Percentiles rank a stretch among this genome's conserved stretches.
These are phyloP conservation scores for Tapera naevia DNA, from an alignment of 2,797 vertebrate species.

Conservation along the genomic window DNA sequence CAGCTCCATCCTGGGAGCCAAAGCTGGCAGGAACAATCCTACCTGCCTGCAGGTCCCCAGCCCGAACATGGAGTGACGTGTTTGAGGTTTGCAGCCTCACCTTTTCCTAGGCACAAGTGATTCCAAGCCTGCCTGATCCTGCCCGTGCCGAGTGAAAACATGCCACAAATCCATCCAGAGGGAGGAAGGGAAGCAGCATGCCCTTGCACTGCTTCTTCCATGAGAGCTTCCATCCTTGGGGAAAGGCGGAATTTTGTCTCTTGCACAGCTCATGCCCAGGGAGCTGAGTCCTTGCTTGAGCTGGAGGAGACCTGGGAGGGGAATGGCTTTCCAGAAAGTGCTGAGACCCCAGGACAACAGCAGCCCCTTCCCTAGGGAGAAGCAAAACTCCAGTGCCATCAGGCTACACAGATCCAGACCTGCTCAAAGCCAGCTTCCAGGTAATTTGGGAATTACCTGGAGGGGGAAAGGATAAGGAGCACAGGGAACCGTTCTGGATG, in stretches of 20 bases:
- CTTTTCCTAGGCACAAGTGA: neutral
- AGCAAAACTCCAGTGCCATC: neutral
- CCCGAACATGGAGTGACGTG: neutral
- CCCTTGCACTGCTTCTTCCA: neutral
- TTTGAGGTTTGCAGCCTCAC: neutral
- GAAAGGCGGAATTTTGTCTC: neutral
- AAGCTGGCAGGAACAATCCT: neutral
- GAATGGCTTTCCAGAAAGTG: slow-evolving; percentile 54
- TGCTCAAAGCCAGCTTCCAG: neutral
- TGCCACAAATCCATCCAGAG: neutral
- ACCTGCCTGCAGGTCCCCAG: neutral
- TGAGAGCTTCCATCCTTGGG: neutral
- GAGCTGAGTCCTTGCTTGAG: neutral
- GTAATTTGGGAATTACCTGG: neutral
- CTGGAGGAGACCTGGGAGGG: neutral
- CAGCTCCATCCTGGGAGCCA: neutral
- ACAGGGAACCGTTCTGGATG: neutral
- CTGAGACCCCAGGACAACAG: neutral
- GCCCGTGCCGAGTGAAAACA: neutral
- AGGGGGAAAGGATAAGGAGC: neutral
- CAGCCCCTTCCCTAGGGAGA: neutral
- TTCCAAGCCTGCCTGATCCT: neutral
- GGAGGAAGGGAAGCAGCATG: neutral
- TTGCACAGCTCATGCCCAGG: neutral
- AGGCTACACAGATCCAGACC: neutral